Evolutionary conservation across 2,888 invertebrate species (phyloP).

Genomic region (Tenthredo scrophulariae): DNA sequence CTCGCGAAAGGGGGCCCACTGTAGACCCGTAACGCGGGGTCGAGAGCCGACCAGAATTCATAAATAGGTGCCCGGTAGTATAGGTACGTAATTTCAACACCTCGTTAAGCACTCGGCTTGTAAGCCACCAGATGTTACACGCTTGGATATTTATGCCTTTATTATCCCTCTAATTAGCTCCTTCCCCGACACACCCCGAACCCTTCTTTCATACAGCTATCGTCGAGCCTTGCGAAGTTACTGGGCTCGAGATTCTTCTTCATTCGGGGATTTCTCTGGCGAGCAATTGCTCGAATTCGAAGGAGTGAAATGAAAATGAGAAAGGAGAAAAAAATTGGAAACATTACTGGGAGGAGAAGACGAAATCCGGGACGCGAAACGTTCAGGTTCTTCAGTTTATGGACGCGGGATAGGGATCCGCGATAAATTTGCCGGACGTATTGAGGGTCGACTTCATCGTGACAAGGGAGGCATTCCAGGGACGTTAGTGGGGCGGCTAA

Average conservation of each 20-base stretch:
- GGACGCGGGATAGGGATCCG: conserved; percentile 21
- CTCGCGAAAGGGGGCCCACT: conserved; percentile 27
- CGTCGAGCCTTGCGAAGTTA: background rate
- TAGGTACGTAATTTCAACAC: conserved; percentile 52
- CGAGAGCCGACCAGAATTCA: conserved; percentile 50
- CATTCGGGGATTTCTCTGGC: background rate
- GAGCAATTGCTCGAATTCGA: background rate
- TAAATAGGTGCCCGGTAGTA: conserved; percentile 52
- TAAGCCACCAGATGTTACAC: conserved; percentile 60
- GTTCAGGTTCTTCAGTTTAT: background rate
- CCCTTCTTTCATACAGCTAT: background rate
- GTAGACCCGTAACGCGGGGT: conserved; percentile 48
- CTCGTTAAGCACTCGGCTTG: conserved; percentile 51
- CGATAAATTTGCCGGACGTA: conserved; percentile 65
- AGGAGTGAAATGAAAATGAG: background rate
- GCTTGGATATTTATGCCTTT: conserved; percentile 61
- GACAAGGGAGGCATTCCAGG: conserved; percentile 58
- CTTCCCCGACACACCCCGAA: background rate
- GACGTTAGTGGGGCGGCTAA: conserved; percentile 43
- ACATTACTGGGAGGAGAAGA: background rate
- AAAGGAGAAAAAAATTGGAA: background rate
- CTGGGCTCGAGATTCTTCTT: background rate
- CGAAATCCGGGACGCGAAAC: background rate
- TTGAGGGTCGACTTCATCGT: conserved; percentile 62
- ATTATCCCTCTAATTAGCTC: conserved; percentile 58